Percentiles rank a stretch among this genome's conserved stretches.
Evolutionary conservation across 2,888 invertebrate genomes (phyloP).

Genomic region (Eulithis testata): DNA sequence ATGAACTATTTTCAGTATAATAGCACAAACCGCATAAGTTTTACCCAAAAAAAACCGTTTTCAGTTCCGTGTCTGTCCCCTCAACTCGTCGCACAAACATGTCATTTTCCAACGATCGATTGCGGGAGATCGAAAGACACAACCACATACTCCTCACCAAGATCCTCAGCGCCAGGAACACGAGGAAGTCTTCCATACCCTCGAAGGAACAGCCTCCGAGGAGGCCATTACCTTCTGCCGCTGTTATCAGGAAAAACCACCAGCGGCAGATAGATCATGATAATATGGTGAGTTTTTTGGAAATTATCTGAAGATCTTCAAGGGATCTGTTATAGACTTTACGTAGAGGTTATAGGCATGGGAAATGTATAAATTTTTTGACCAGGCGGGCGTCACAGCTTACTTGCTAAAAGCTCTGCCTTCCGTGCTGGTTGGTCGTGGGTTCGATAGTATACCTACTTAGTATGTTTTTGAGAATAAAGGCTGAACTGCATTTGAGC

Average conservation of each 20-base stretch:
- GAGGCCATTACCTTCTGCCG: constrained; percentile 70
- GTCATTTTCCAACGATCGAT: constrained; percentile 85
- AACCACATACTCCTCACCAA: constrained; percentile 85
- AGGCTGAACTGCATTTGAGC: too few relatives aligned
- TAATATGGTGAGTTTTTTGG: constrained; percentile 72
- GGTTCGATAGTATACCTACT: too few relatives aligned
- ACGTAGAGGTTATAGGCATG: too few relatives aligned
- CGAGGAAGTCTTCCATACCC: constrained; percentile 66
- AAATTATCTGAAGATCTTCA: too few relatives aligned
- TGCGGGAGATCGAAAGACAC: constrained; percentile 85
- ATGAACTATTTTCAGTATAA: too few relatives aligned
- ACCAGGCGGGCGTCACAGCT: too few relatives aligned
- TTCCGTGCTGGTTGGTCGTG: too few relatives aligned
- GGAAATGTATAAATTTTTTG: too few relatives aligned
- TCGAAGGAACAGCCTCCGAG: constrained; percentile 49
- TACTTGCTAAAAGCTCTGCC: too few relatives aligned
- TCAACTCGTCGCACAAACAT: constrained; percentile 71
- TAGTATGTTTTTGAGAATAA: too few relatives aligned
- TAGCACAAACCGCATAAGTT: too few relatives aligned
- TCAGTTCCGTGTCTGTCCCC: constrained; percentile 65
- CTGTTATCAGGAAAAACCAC: constrained; percentile 79
- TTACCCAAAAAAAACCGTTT: constrained; percentile 24
- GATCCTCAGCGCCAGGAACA: constrained; percentile 79
- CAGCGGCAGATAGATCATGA: constrained; percentile 85
- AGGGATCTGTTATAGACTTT: too few relatives aligned